These are phyloP conservation scores for Bombus huntii DNA, from an alignment of 1,140 invertebrate species.

Conservation along the genomic window DNA sequence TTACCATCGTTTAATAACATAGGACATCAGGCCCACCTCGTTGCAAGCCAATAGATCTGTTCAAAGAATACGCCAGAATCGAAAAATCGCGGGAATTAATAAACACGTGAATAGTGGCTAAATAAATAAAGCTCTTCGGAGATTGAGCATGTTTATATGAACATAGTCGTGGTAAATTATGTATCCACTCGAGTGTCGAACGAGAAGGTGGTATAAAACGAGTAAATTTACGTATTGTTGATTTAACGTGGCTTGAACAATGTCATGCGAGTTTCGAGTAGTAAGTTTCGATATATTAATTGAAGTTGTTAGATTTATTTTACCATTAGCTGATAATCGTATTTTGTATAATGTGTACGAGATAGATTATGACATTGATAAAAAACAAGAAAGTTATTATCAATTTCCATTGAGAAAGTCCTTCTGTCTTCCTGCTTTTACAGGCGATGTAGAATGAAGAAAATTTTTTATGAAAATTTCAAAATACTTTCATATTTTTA, in stretches of 20 bases:
- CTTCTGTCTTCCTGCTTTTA: neutral
- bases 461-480: neutral
- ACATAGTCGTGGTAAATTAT: neutral
- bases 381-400: too few species aligned
- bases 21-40: constrained; percentile 50
- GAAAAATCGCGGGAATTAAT: constrained; percentile 28
- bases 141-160: neutral
- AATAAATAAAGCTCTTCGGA: neutral
- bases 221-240: neutral
- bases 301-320: too few species aligned
- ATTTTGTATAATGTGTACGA: too few species aligned
- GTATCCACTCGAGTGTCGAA: neutral
- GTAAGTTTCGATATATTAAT: too few species aligned
- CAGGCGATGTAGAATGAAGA: neutral
- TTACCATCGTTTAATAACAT: constrained; percentile 70
- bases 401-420: too few species aligned
- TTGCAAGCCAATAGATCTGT: constrained; percentile 63
- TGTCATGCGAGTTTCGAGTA: too few species aligned
- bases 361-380: too few species aligned
- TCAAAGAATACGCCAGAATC: constrained; percentile 46
- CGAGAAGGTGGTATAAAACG: neutral
- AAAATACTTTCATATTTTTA: neutral
- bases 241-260: too few species aligned
- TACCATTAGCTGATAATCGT: too few species aligned
- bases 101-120: neutral